Conservation (phyloP, 2,797 vertebrate species). For the Thripadectes ignobilis region DNA sequence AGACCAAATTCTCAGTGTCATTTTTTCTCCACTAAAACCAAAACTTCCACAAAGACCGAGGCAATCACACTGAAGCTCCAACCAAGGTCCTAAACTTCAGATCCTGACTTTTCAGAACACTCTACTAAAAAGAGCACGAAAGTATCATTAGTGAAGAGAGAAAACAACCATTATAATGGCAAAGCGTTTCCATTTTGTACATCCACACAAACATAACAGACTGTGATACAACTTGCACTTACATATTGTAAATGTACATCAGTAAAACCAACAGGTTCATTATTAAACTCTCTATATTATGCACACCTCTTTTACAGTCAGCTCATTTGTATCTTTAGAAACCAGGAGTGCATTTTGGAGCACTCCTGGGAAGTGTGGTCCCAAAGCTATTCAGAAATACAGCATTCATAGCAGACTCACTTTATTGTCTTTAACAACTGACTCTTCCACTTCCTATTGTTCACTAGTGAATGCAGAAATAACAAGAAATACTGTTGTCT, state of each 20-base stretch:
- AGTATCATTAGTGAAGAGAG: background rate
- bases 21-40: background rate
- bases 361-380: constrained; percentile 5
- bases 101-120: background rate
- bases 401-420: constrained; percentile 42
- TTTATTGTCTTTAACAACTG: background rate
- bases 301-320: constrained; percentile 28
- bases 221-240: constrained; percentile 58
- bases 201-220: constrained; percentile 42
- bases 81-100: background rate
- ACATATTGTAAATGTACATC: constrained; percentile 30
- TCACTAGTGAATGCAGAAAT: constrained; percentile 57
- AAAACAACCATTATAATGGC: constrained; percentile 15
- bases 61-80: background rate
- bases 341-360: background rate
- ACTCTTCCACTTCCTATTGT: constrained; percentile 24
- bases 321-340: constrained; percentile 7
- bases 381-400: constrained; percentile 59
- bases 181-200: constrained; percentile 68
- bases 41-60: background rate
- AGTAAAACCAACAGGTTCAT: constrained; percentile 5
- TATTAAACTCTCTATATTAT: constrained; percentile 33
- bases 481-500: constrained; percentile 27
- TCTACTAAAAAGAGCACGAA: background rate
- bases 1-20: background rate